A percentile compares a stretch with the other conserved stretches of the same genome.
Evolutionary conservation across 2,888 invertebrate genomes (phyloP).

Genomic region (Cephus spinipes): DNA sequence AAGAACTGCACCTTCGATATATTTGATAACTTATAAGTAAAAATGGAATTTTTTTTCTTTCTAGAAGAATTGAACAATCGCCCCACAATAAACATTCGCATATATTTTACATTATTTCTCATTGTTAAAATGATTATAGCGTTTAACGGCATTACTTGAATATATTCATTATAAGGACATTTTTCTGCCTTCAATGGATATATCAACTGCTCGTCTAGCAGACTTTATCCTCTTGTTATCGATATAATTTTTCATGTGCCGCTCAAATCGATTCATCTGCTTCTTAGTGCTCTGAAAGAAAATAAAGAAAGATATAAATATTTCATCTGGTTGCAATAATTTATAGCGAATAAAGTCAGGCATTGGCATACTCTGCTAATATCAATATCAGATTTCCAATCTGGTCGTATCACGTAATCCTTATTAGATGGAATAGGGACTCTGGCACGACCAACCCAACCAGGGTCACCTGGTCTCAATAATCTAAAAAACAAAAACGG

Average conservation of each 20-base stretch:
- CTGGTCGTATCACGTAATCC: slow-evolving; percentile 95
- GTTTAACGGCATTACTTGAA: neutral
- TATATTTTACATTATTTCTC: neutral
- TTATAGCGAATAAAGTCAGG: neutral
- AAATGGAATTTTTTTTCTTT: neutral
- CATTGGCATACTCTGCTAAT: slow-evolving; percentile 71
- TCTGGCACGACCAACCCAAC: slow-evolving; percentile 94
- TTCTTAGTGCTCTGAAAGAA: slow-evolving; percentile 79
- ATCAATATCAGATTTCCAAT: slow-evolving; percentile 89
- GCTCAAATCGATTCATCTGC: slow-evolving; percentile 89
- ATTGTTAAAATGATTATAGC: neutral
- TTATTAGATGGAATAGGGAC: slow-evolving; percentile 96
- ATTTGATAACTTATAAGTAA: neutral
- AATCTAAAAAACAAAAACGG: slow-evolving; percentile 66
- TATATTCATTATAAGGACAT: slow-evolving; percentile 82
- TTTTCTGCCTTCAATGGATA: slow-evolving; percentile 96
- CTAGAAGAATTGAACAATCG: neutral
- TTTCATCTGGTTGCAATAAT: slow-evolving; percentile 9
- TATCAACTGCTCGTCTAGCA: slow-evolving; percentile 87
- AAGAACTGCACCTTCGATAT: neutral
- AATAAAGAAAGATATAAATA: neutral
- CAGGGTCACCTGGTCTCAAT: slow-evolving; percentile 92
- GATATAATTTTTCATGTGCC: slow-evolving; percentile 90
- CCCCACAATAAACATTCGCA: neutral
- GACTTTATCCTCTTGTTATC: slow-evolving; percentile 86